Conservation (phyloP, 2,888 invertebrate species). For the Steinernema scapterisci region DNA sequence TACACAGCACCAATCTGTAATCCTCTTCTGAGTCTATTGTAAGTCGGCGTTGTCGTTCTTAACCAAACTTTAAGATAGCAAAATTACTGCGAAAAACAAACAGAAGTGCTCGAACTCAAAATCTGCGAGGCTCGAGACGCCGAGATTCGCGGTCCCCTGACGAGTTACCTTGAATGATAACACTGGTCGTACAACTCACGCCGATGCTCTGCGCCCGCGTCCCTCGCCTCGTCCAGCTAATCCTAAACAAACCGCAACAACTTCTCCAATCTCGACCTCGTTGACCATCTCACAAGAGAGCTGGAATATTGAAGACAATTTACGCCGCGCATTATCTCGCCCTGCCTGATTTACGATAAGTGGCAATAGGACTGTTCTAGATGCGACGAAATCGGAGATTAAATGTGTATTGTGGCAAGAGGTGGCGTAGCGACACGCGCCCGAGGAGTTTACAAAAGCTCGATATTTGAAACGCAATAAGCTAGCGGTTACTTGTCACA, state of each 20-base stretch:
- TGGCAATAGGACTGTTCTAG: too few species aligned
- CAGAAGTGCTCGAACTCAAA: background rate
- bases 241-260: constrained; percentile 29
- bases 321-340: too few species aligned
- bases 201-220: background rate
- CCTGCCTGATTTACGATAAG: too few species aligned
- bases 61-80: constrained; percentile 1
- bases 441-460: too few species aligned
- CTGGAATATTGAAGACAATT: too few species aligned
- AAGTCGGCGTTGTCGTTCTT: constrained; percentile 10
- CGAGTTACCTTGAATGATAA: constrained; percentile 10
- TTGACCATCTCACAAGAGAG: too few species aligned
- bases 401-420: too few species aligned
- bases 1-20: constrained; percentile 1
- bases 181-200: constrained; percentile 10
- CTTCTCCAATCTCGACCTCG: background rate
- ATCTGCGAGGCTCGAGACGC: background rate
- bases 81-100: constrained; percentile 29
- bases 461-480: too few species aligned
- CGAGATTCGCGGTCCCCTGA: background rate
- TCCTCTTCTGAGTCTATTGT: constrained; percentile 22
- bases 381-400: too few species aligned
- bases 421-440: too few species aligned
- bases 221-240: background rate
- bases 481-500: too few species aligned